Evolutionary conservation across 2,113 vertebrate genomes (phyloP).

Genomic region (Ammodytes marinus): DNA sequence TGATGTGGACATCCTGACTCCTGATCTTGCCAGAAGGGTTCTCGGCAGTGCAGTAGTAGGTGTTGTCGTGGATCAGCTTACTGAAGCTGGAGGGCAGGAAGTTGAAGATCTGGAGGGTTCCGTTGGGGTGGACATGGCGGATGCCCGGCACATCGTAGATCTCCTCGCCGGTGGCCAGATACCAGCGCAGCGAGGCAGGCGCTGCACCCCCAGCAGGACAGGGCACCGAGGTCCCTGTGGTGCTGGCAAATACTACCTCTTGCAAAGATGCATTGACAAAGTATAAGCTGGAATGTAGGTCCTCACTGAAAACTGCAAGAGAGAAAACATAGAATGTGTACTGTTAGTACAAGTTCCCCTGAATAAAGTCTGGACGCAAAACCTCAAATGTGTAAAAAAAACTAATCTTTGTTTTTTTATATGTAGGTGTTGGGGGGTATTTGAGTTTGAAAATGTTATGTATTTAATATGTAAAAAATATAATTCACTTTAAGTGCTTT

Average conservation of each 20-base stretch:
- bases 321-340: constrained; percentile 43
- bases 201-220: constrained; percentile 97
- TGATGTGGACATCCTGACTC: constrained; percentile 99
- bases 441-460: neutral
- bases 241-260: constrained; percentile 99
- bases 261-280: constrained; percentile 99
- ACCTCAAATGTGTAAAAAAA: neutral
- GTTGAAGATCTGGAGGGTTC: constrained; percentile 99
- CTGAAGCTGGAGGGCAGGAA: constrained; percentile 99
- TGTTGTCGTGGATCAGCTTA: constrained; percentile 99
- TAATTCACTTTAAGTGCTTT: constrained; percentile 6
- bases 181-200: constrained; percentile 97
- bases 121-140: constrained; percentile 98
- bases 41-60: constrained; percentile 99
- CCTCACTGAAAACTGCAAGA: constrained; percentile 96
- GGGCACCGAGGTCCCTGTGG: constrained; percentile 98
- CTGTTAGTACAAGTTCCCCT: constrained; percentile 9
- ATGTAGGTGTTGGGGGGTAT: neutral
- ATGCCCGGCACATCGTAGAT: constrained; percentile 99
- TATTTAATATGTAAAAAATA: neutral
- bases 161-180: constrained; percentile 98
- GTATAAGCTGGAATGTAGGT: constrained; percentile 98
- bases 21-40: constrained; percentile 99
- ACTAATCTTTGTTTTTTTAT: neutral
- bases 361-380: constrained; percentile 3